A percentile compares a stretch with the other conserved stretches of the same genome.
phyloP scores from a whole-genome alignment of 2,888 invertebrate genomes.

The Chironomus tentans region DNA sequence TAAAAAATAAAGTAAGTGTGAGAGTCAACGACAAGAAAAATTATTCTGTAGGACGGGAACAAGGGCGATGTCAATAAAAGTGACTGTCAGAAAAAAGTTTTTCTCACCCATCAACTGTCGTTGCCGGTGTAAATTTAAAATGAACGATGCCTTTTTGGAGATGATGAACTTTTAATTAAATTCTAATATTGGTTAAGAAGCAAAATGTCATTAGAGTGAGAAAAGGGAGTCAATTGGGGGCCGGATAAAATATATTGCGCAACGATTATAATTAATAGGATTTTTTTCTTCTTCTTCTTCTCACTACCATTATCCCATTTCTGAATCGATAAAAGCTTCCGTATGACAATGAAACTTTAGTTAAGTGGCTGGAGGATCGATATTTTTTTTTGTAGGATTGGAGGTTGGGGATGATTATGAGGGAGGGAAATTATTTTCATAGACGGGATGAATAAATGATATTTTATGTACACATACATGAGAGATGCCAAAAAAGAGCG shows the following conservation, averaged over 20 bases:
- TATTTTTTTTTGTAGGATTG: no score
- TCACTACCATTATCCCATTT: neutral
- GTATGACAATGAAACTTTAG: neutral
- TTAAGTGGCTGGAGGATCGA: neutral
- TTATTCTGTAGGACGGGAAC: neutral
- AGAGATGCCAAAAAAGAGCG: neutral
- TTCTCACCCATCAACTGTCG: neutral
- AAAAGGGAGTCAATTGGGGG: neutral
- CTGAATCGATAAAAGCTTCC: neutral
- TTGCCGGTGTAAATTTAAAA: neutral
- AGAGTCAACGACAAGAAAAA: neutral
- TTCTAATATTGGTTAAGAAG: neutral
- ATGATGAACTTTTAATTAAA: constrained; percentile 16
- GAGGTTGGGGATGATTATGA: neutral
- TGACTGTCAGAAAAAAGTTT: neutral
- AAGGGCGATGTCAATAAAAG: neutral
- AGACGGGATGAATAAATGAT: neutral
- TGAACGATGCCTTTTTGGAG: neutral
- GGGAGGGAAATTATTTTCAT: neutral
- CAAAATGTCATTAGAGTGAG: neutral
- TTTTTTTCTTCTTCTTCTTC: neutral
- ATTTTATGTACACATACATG: neutral
- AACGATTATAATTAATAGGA: constrained; percentile 6
- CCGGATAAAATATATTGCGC: neutral
- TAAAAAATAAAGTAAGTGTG: no score